Percentiles rank a stretch among this genome's conserved stretches.
Conservation (phyloP, 2,888 invertebrate genomes). For the Cantharis lateralis region DNA sequence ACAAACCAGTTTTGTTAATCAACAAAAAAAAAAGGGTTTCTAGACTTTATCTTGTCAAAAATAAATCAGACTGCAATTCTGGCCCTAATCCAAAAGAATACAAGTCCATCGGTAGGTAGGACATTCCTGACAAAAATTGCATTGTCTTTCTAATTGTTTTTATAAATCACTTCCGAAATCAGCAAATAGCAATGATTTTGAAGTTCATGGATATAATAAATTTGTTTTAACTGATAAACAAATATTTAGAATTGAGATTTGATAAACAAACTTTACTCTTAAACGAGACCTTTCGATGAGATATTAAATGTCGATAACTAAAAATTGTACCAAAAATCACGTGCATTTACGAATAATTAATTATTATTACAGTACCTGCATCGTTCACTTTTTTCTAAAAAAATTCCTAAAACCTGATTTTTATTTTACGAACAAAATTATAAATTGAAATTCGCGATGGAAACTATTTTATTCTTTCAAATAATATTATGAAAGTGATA, state of each 20-base stretch:
- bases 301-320: neutral
- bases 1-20: neutral
- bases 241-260: neutral
- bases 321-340: neutral
- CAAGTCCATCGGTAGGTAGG: neutral
- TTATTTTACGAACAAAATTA: neutral
- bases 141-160: neutral
- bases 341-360: neutral
- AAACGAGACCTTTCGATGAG: neutral
- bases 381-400: neutral
- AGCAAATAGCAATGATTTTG: neutral
- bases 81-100: neutral
- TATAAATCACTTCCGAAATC: neutral
- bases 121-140: neutral
- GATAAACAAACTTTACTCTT: neutral
- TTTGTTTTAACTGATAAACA: neutral
- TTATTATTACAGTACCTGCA: neutral
- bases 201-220: neutral
- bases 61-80: neutral
- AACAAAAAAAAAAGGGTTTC: neutral
- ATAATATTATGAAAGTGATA: neutral
- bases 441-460: neutral
- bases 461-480: neutral
- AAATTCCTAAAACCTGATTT: neutral
- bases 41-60: neutral